Evolutionary conservation across 1,140 invertebrate species (phyloP), one percentile per base, ranked within the genome.

Genomic region (Sarcophaga peregrina): DNA sequence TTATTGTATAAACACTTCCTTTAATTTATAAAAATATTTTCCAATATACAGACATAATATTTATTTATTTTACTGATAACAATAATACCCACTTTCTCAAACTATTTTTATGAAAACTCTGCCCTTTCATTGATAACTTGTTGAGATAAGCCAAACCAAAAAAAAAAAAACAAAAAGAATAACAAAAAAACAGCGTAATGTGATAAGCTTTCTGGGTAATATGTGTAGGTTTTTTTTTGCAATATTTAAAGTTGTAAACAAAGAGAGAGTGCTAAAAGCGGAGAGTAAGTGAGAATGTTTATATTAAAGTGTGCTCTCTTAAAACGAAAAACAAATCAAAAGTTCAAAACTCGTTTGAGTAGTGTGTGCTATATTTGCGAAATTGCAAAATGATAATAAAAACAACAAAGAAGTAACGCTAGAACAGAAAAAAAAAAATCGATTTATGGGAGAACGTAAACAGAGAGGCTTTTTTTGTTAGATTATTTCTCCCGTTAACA

Each of bases 331-430:
- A 37, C 13, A 68, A 7, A 25, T 20, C 62, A 68, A 68, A 20
- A 68, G 62, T 68, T 68, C 62, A 68, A 68, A 68, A 68, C 62
- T 25, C 62, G 62, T 68, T 68, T 68, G 15, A 68, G 62, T 68
- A 68, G 54, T 58, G 15, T 58, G 54, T 25, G 17, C 17, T 25
- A 68, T 37, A 37, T 68, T 68, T 68, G 62, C 62, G 17, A 68
- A 68, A 68, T 68, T 68, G 62, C 62, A 20, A 25, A 68, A 25
- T 25, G 20, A 52, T 20, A 68, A n/a, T 20, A 20, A 68, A 20
- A 68, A 68, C 62, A 68, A 68, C n/a, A 68, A 58, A 13, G n/a
- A 58, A 15, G 13, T 58, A 58, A 58, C 54, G 13, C 25, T 37
- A 58, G 3, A 58, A 15, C 54, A 58, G 13, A 11, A 58, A 68